phyloP scores from a whole-genome alignment of 2,888 invertebrate genomes.

The Lasioglossum villosulum region DNA sequence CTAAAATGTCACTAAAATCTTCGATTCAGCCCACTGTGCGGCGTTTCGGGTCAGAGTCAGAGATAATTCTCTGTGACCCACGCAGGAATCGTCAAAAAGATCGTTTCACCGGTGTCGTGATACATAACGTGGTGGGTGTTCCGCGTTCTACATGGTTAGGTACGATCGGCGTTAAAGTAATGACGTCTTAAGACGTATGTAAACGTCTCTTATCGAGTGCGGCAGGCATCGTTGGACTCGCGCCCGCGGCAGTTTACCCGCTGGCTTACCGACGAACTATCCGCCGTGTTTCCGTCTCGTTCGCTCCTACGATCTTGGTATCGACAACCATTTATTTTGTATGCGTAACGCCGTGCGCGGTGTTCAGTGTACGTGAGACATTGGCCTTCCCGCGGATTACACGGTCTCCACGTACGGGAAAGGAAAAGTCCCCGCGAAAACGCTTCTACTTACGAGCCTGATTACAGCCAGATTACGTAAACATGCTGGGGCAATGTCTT shows the following conservation, averaged over 20 bases:
- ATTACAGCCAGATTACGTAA: conserved; percentile 57
- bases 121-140: conserved; percentile 34
- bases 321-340: conserved; percentile 67
- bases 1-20: no score
- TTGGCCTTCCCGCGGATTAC: conserved; percentile 77
- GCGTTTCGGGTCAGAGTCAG: not conserved
- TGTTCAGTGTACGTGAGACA: conserved; percentile 77
- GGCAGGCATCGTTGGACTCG: conserved; percentile 63
- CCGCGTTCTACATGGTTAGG: conserved; percentile 53
- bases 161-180: conserved; percentile 65
- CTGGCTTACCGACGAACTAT: conserved; percentile 60
- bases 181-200: conserved; percentile 71
- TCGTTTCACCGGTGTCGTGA: conserved; percentile 40
- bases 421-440: conserved; percentile 42
- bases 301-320: conserved; percentile 42
- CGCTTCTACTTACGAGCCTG: conserved; percentile 43
- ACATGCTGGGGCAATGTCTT: conserved; percentile 23
- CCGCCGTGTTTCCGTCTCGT: conserved; percentile 5
- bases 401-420: conserved; percentile 39
- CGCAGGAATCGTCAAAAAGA: conserved; percentile 26
- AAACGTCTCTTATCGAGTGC: conserved; percentile 71
- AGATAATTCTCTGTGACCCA: conserved; percentile 14
- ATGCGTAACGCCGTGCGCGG: conserved; percentile 75
- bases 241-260: conserved; percentile 62
- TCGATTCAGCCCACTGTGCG: no score